Conservation (phyloP, 2,888 invertebrate species). For the Deladenus siricidicola region DNA sequence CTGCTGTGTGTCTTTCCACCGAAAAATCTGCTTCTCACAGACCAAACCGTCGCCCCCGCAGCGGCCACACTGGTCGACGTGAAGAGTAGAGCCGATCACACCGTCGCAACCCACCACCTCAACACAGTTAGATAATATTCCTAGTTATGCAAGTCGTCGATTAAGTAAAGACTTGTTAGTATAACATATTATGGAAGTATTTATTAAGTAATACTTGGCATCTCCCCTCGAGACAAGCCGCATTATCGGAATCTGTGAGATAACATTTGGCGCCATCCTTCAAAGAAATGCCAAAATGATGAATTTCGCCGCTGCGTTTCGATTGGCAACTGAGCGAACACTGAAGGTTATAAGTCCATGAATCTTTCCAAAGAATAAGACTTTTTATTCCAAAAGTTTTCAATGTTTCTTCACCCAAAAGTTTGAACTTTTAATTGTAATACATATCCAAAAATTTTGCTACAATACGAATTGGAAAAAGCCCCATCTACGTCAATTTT, state of each 20-base stretch:
- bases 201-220: conserved; percentile 23
- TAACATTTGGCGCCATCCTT: conserved; percentile 36
- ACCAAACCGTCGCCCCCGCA: conserved; percentile 61
- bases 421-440: not conserved
- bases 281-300: conserved; percentile 17
- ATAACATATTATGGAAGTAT: no score
- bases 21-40: conserved; percentile 70
- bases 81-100: conserved; percentile 57
- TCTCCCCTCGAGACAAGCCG: conserved; percentile 17
- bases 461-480: no score
- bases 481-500: no score
- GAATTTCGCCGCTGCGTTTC: conserved; percentile 3
- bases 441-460: not conserved
- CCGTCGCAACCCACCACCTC: conserved; percentile 60
- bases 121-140: not conserved
- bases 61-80: conserved; percentile 59
- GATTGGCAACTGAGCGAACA: conserved; percentile 38
- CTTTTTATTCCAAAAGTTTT: no score
- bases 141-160: no score
- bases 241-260: conserved; percentile 25
- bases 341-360: conserved; percentile 16
- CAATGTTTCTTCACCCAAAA: no score
- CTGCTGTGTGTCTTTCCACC: conserved; percentile 67
- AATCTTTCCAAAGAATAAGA: no score
- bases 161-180: no score